Base-by-base conservation (phyloP, 2,113 vertebrate genomes). In the Sciurus niger region DNA sequence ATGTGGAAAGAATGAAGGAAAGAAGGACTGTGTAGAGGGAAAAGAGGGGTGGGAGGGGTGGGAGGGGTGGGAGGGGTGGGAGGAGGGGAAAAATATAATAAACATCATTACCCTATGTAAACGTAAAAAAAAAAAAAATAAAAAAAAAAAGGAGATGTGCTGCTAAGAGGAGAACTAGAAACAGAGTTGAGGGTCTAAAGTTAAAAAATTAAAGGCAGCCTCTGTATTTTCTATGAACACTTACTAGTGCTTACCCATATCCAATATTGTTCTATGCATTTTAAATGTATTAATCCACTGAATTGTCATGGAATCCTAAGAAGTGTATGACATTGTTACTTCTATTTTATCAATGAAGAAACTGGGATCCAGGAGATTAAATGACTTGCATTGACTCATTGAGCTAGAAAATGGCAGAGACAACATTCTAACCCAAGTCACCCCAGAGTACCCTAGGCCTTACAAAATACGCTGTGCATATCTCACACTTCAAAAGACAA, bases 271-370 rank as follows among this genome's bases (percentile, higher is more conserved):
- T 73, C 9, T 40, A 30, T 25, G 14, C 24, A 20, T 43, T 63
- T 80, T 80, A 89, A 18, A 30, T 9, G 1, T 12, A 40, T 43
- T 20, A 58, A n/a, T 40, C 85, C 40, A 43, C 1, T 43, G 34
- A 80, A 63, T 83, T 76, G 48, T 43, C 60, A 67, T 22, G 37
- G 53, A 34, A 65, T 63, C 65, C 63, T 73, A 84, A 84, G 37
- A 67, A 7, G 6, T 34, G 48, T 24, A 20, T 67, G 32, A 70
- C 70, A 73, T 55, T 85, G 24, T 84, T 84, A 65, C 12, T 86
- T 92, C 60, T 77, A 4, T 77, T 48, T 82, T 55, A 76, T n/a
- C 82, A 48, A 68, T 86, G 22, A 90, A 90, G 65, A 80, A 94
- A 82, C 43, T 63, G 37, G 82, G 30, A 89, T 7, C 4, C 53